These are phyloP conservation scores for Heteromurus nitidus DNA, from an alignment of 2,888 invertebrate genomes.

Conservation along the genomic window DNA sequence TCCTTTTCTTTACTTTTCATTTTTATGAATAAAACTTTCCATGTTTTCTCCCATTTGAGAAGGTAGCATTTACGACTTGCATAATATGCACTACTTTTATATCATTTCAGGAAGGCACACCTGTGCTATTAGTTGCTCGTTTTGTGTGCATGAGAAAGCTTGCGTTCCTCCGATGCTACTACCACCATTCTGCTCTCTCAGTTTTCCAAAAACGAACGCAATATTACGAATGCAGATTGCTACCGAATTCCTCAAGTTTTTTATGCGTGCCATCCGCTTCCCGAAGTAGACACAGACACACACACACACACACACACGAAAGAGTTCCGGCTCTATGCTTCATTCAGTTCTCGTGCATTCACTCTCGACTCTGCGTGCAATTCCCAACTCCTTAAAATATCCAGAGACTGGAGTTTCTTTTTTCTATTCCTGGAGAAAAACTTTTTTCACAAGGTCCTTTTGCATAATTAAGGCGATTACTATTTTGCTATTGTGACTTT, in stretches of 20 bases:
- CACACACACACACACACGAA: too few species aligned
- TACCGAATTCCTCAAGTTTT: too few species aligned
- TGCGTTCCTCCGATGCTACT: too few species aligned
- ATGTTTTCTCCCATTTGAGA: not conserved
- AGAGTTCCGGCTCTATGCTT: too few species aligned
- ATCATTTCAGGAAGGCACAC: not conserved
- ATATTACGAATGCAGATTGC: too few species aligned
- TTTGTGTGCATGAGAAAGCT: not conserved
- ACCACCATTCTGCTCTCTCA: too few species aligned
- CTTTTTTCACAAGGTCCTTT: conserved; percentile 42
- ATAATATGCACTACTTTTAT: not conserved
- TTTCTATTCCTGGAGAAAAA: conserved; percentile 8
- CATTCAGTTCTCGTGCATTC: not conserved
- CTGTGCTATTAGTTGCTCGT: not conserved
- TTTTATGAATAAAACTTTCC: too few species aligned
- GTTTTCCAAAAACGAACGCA: too few species aligned
- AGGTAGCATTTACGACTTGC: not conserved
- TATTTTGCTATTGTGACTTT: conserved; percentile 54
- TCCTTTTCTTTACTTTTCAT: too few species aligned
- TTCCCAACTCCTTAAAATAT: conserved; percentile 9
- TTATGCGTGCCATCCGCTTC: too few species aligned
- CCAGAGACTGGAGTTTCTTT: not conserved
- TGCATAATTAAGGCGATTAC: conserved; percentile 60
- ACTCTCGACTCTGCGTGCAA: not conserved
- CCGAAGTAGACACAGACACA: too few species aligned